A percentile compares a stretch with the other conserved stretches of the same genome.
phyloP scores from a whole-genome alignment of 2,888 invertebrate genomes.

The Folsomia manolachei region DNA sequence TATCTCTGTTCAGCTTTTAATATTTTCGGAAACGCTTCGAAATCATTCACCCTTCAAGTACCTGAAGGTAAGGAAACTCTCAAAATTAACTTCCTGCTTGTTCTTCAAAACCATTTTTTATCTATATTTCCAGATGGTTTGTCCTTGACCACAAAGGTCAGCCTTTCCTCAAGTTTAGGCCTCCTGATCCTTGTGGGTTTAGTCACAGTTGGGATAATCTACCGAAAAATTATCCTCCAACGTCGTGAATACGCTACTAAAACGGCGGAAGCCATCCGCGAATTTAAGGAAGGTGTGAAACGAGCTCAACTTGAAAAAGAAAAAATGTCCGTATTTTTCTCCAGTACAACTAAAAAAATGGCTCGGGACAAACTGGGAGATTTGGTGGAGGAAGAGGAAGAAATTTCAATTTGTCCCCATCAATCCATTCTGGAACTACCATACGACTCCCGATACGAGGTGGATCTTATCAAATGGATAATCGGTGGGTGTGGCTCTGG shows the following conservation, averaged over 20 bases:
- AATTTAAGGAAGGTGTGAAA: slow-evolving; percentile 34
- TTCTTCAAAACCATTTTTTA: too few species aligned
- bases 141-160: background rate
- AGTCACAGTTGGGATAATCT: background rate
- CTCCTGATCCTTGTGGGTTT: background rate
- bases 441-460: slow-evolving; percentile 34
- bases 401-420: slow-evolving; percentile 9
- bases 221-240: slow-evolving; percentile 30
- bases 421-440: slow-evolving; percentile 32
- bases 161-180: background rate
- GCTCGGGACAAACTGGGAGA: background rate
- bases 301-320: background rate
- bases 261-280: slow-evolving; percentile 32
- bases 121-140: slow-evolving; percentile 12
- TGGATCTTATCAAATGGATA: slow-evolving; percentile 26
- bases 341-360: background rate
- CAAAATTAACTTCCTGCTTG: too few species aligned
- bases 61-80: too few species aligned
- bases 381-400: background rate
- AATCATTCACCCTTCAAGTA: slow-evolving; percentile 14
- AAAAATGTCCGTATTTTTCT: background rate
- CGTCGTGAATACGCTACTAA: slow-evolving; percentile 27
- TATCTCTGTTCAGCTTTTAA: slow-evolving; percentile 28
- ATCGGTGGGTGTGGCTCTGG: slow-evolving; percentile 34
- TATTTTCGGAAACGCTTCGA: slow-evolving; percentile 16